Evolutionary conservation across 2,113 vertebrate genomes (phyloP).

Genomic region (Microtus montanus): DNA sequence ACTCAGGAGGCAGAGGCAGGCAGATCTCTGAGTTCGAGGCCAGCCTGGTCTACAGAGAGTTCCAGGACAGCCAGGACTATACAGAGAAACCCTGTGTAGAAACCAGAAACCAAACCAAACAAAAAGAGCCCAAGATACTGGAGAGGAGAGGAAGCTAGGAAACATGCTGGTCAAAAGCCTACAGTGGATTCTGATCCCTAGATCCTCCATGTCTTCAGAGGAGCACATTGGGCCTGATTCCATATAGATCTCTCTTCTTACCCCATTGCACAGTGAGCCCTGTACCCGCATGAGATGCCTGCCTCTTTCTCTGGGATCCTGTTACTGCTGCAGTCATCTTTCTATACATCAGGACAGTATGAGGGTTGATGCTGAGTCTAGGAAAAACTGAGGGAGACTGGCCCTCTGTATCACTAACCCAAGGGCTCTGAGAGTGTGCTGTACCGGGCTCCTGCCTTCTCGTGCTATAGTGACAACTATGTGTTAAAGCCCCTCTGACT

Average conservation of each 20-base stretch:
- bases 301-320: neutral
- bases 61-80: neutral
- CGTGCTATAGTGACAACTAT: neutral
- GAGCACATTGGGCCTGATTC: neutral
- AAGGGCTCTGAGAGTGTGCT: neutral
- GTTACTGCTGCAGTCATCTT: neutral
- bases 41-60: neutral
- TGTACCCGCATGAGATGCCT: neutral
- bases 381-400: neutral
- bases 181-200: neutral
- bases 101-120: neutral
- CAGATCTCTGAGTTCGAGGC: neutral
- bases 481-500: neutral
- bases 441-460: neutral
- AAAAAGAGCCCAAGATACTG: neutral
- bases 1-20: neutral
- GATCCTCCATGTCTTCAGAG: neutral
- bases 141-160: neutral
- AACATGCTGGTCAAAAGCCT: neutral
- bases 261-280: neutral
- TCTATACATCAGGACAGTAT: neutral
- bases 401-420: neutral
- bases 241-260: neutral
- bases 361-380: neutral
- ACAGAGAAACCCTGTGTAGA: neutral